Evolutionary conservation across 2,113 vertebrate species (phyloP).

Genomic region (Paratilapia polleni): DNA sequence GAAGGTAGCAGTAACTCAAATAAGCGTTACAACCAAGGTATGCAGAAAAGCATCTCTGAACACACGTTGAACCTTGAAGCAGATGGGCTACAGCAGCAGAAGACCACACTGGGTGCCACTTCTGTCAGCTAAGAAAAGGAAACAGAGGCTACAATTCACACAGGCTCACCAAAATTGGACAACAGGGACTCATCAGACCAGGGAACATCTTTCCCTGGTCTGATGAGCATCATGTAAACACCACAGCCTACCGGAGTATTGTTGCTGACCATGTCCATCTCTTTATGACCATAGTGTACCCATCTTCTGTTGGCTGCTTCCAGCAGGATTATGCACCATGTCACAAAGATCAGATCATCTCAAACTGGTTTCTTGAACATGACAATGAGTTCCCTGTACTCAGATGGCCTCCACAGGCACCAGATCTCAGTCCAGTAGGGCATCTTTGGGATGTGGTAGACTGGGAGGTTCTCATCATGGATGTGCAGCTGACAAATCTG

Average conservation of each 20-base stretch:
- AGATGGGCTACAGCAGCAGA: no score
- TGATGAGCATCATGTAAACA: no score
- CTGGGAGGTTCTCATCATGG: background rate
- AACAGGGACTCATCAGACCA: no score
- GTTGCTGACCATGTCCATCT: background rate
- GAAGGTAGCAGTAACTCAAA: no score
- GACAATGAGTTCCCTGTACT: background rate
- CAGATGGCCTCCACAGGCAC: background rate
- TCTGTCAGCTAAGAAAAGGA: background rate
- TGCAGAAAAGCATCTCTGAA: background rate
- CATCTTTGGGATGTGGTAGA: background rate
- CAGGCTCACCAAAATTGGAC: rapidly evolving
- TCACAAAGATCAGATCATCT: no score
- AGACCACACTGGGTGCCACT: rapidly evolving
- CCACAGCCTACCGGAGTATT: background rate
- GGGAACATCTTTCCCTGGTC: no score
- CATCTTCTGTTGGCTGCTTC: background rate
- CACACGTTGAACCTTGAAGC: background rate
- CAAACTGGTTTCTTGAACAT: no score
- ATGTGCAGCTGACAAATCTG: background rate
- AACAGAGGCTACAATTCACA: background rate
- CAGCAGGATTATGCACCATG: background rate
- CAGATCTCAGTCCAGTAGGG: background rate
- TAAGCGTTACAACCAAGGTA: background rate
- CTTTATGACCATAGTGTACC: background rate